phyloP scores from a whole-genome alignment of 2,888 invertebrate genomes.

The Heliothis peltigera region DNA sequence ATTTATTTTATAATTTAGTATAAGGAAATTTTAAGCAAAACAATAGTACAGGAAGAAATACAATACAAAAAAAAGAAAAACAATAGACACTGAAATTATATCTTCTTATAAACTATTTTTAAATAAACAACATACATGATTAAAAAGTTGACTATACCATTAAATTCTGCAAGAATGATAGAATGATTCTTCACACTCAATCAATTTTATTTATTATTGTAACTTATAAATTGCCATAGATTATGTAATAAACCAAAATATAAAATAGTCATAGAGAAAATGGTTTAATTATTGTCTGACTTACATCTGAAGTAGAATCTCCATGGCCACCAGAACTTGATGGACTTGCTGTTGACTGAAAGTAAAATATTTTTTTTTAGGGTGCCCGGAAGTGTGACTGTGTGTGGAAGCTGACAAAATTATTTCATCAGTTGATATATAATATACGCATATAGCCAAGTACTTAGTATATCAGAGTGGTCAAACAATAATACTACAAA shows the following conservation, averaged over 20 bases:
- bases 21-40: neutral
- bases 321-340: constrained; percentile 84
- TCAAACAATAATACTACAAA: neutral
- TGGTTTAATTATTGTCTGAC: constrained; percentile 41
- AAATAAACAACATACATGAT: neutral
- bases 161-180: neutral
- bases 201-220: no score
- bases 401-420: no score
- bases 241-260: no score
- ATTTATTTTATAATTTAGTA: neutral
- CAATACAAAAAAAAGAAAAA: neutral
- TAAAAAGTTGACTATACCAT: neutral
- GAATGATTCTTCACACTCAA: no score
- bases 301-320: constrained; percentile 84
- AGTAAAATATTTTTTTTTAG: constrained; percentile 36
- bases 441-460: no score
- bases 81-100: neutral
- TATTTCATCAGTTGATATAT: no score
- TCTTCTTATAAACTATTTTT: neutral
- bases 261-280: no score
- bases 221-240: no score
- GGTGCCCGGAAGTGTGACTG: no score
- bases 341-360: constrained; percentile 85
- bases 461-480: no score
- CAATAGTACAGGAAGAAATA: neutral